phyloP scores from a whole-genome alignment of 2,888 invertebrate genomes.

The Leistus spinibarbis region DNA sequence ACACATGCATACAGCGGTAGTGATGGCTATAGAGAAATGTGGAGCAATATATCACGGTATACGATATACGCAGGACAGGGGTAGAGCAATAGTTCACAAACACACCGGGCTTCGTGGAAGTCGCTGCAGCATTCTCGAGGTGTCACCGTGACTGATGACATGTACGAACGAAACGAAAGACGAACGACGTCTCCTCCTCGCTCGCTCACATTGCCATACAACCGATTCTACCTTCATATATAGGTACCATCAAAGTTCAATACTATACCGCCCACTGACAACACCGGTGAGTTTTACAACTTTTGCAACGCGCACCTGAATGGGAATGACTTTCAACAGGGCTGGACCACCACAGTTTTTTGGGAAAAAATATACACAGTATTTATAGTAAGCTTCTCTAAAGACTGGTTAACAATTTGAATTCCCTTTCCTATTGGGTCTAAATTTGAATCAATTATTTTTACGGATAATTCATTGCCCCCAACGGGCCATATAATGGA shows the following conservation, averaged over 20 bases:
- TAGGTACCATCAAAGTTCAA: neutral
- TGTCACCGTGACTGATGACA: slow-evolving; percentile 56
- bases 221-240: no score
- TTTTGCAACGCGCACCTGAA: neutral
- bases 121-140: slow-evolving; percentile 54
- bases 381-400: no score
- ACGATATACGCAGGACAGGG: neutral
- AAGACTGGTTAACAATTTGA: no score
- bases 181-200: slow-evolving; percentile 36
- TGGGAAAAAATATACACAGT: no score
- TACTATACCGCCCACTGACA: neutral
- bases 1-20: neutral
- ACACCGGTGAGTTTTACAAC: neutral
- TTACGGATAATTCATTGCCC: no score
- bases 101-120: slow-evolving; percentile 50
- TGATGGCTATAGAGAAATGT: slow-evolving; percentile 18
- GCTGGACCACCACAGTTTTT: neutral
- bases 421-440: no score
- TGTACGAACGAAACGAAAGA: neutral
- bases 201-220: no score
- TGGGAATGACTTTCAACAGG: neutral
- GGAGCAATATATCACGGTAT: slow-evolving; percentile 35
- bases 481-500: no score
- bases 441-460: no score
- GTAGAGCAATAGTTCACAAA: neutral